Evolutionary conservation across 2,797 vertebrate genomes (phyloP).

Genomic region (Ispidina lecontei): DNA sequence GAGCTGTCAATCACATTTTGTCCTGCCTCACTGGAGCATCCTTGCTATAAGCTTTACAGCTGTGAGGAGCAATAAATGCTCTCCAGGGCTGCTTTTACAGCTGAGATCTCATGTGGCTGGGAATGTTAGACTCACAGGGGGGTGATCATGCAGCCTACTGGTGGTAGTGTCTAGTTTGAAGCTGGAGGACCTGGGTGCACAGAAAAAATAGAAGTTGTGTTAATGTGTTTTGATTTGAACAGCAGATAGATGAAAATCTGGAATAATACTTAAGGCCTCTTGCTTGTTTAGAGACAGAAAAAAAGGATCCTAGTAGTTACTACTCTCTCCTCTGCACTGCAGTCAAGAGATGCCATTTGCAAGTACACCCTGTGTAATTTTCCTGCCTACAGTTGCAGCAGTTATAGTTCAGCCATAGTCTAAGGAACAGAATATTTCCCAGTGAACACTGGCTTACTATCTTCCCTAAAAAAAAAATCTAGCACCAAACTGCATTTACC

Average conservation of each 20-base stretch:
- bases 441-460: fast-evolving
- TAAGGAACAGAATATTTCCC: not conserved
- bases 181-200: not conserved
- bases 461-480: not conserved
- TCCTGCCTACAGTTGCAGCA: not conserved
- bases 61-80: not conserved
- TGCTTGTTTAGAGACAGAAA: not conserved
- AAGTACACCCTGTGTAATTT: not conserved
- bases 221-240: not conserved
- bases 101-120: not conserved
- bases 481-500: not conserved
- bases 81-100: not conserved
- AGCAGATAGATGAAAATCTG: not conserved
- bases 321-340: not conserved
- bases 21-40: not conserved
- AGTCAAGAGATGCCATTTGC: not conserved
- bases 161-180: not conserved
- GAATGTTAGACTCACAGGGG: not conserved
- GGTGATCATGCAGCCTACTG: not conserved
- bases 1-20: not conserved
- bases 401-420: not conserved
- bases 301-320: not conserved
- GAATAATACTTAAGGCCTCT: not conserved
- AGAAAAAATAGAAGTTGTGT: not conserved
- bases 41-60: not conserved